Evolutionary conservation across 2,888 invertebrate species (phyloP).

Genomic region (Oscheius sp.): DNA sequence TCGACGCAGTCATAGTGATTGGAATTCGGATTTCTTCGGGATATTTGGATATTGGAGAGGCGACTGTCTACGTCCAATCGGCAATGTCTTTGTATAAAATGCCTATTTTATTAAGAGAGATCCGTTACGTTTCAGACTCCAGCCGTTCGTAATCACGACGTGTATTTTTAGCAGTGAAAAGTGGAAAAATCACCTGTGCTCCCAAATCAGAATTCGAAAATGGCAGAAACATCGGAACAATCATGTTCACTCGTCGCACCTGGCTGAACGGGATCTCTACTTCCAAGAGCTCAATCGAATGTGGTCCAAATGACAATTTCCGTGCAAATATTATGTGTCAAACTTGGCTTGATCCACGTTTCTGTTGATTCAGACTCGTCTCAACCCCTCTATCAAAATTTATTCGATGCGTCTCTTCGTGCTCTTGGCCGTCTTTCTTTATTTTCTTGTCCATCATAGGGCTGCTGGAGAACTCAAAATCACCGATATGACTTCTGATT

Average conservation of each 20-base stretch:
- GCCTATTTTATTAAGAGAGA: no score
- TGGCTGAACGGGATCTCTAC: no score
- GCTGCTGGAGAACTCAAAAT: neutral
- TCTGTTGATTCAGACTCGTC: no score
- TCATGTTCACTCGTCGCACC: no score
- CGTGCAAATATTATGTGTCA: no score
- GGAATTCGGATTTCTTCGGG: neutral
- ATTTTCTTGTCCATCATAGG: no score
- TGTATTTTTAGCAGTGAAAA: conserved; percentile 10
- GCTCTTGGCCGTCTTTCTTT: neutral
- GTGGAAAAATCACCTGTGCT: conserved; percentile 4
- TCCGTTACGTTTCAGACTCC: neutral
- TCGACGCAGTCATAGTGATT: neutral
- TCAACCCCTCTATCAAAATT: neutral
- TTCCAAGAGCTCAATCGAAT: no score
- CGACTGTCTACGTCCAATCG: neutral
- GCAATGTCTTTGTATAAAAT: no score
- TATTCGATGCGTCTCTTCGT: neutral
- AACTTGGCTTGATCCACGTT: no score
- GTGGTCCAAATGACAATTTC: no score
- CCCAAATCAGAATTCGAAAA: neutral
- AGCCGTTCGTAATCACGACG: neutral
- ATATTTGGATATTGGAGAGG: no score
- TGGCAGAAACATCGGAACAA: no score
- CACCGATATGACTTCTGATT: neutral